Evolutionary conservation across 2,113 vertebrate genomes (phyloP).

Genomic region (Malaclemys terrapin): DNA sequence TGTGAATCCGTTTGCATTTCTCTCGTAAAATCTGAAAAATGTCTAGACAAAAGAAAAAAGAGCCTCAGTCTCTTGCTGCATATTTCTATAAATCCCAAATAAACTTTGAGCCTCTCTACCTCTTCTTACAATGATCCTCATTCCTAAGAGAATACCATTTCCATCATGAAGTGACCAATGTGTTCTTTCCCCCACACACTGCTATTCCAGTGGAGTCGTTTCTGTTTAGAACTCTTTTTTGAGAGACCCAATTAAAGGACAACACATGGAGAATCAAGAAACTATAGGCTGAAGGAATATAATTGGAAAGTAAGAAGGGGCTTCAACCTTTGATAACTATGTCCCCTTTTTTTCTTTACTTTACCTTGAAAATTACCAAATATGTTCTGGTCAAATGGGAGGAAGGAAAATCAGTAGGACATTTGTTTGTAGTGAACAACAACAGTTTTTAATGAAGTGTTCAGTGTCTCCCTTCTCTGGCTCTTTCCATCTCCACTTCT

Average conservation of each 20-base stretch:
- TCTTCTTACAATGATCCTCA: fast-evolving
- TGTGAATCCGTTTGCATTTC: slow-evolving; percentile 88
- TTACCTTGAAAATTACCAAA: neutral
- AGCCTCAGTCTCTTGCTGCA: neutral
- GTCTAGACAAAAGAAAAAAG: slow-evolving; percentile 73
- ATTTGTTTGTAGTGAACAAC: neutral
- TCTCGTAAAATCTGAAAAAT: slow-evolving; percentile 88
- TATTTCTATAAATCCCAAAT: neutral
- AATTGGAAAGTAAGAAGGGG: neutral
- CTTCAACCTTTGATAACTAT: neutral
- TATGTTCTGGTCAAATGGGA: neutral
- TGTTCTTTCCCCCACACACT: neutral
- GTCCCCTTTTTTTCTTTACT: neutral
- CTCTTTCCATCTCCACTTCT: neutral
- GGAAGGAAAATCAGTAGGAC: neutral
- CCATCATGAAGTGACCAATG: neutral
- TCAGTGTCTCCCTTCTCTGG: neutral
- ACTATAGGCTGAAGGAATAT: neutral
- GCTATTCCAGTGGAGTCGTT: neutral
- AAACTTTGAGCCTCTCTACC: neutral
- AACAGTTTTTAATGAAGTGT: neutral
- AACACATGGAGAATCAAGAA: neutral
- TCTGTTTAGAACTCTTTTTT: neutral
- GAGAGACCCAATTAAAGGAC: no score
- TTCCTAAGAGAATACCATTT: neutral